phyloP scores from a whole-genome alignment of 1,140 invertebrate genomes.

The Pogonomyrmex californicus region DNA sequence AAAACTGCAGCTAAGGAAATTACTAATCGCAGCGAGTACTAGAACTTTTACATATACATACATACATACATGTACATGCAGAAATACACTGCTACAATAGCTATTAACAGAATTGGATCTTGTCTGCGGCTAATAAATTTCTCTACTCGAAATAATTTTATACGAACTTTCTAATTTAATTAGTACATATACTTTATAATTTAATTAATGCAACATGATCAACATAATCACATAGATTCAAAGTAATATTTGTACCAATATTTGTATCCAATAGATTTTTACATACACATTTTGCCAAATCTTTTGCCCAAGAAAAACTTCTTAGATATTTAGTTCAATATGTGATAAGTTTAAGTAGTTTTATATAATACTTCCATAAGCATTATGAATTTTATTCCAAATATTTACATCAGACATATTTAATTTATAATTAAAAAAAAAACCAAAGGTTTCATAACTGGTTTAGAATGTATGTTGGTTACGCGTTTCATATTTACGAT shows the following conservation, averaged over 20 bases:
- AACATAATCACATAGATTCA: background rate
- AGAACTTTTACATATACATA: slow-evolving; percentile 14
- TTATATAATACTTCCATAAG: background rate
- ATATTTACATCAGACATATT: slow-evolving; percentile 12
- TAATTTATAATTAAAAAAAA: slow-evolving; percentile 9
- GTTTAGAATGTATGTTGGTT: slow-evolving; percentile 8
- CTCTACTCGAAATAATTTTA: background rate
- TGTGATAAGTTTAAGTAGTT: background rate
- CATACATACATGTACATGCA: background rate
- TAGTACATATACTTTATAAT: background rate
- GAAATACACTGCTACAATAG: background rate
- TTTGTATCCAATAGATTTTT: background rate
- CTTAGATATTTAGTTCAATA: background rate
- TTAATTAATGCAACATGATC: background rate
- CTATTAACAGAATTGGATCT: slow-evolving; percentile 4
- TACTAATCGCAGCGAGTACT: slow-evolving; percentile 52
- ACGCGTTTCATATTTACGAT: slow-evolving; percentile 19
- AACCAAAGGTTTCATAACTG: slow-evolving; percentile 19
- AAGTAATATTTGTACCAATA: background rate
- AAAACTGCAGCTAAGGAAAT: slow-evolving; percentile 62
- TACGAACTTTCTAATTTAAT: too few relatives aligned
- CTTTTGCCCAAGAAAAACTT: background rate
- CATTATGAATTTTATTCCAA: slow-evolving; percentile 9
- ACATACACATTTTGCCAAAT: background rate
- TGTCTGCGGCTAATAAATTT: slow-evolving; percentile 31